A percentile compares a stretch with the other conserved stretches of the same genome.
phyloP scores from a whole-genome alignment of 1,140 invertebrate species.

The Andricus grossulariae region DNA sequence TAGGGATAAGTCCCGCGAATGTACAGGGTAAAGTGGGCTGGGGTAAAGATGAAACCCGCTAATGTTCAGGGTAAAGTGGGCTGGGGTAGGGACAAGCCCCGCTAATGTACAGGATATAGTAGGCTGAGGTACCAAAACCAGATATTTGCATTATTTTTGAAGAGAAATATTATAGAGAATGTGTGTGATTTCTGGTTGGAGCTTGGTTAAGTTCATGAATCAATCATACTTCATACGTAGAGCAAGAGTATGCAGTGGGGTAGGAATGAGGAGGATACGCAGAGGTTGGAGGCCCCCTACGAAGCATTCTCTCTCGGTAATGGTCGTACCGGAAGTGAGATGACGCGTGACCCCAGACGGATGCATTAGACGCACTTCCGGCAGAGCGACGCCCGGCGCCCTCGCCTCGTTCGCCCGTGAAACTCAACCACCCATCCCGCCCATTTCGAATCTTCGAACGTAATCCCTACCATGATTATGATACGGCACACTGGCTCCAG shows the following conservation, averaged over 20 bases:
- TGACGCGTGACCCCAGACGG: conserved; percentile 76
- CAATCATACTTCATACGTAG: not conserved
- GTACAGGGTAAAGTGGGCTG: too few relatives aligned
- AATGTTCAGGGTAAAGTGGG: too few relatives aligned
- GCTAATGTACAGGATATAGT: too few relatives aligned
- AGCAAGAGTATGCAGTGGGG: not conserved
- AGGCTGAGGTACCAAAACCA: too few relatives aligned
- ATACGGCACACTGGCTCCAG: conserved; percentile 22
- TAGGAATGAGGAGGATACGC: conserved; percentile 11
- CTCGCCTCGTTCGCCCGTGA: conserved; percentile 59
- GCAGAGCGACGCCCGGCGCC: conserved; percentile 69
- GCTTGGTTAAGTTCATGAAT: not conserved
- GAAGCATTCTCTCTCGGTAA: conserved; percentile 69
- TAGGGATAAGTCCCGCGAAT: too few relatives aligned
- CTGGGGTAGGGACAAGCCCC: too few relatives aligned
- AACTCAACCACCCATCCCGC: conserved; percentile 59
- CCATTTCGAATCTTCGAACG: conserved; percentile 58
- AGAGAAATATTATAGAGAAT: too few relatives aligned
- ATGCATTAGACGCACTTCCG: conserved; percentile 77
- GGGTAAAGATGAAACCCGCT: too few relatives aligned
- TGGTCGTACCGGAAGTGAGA: conserved; percentile 72
- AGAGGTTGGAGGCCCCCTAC: conserved; percentile 47
- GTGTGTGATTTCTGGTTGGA: too few relatives aligned
- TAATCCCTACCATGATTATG: conserved; percentile 38
- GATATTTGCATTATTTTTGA: too few relatives aligned